Evolutionary conservation across 2,888 invertebrate species (phyloP), one percentile per base, ranked within the genome.

Genomic region (Gerosis bhagava): DNA sequence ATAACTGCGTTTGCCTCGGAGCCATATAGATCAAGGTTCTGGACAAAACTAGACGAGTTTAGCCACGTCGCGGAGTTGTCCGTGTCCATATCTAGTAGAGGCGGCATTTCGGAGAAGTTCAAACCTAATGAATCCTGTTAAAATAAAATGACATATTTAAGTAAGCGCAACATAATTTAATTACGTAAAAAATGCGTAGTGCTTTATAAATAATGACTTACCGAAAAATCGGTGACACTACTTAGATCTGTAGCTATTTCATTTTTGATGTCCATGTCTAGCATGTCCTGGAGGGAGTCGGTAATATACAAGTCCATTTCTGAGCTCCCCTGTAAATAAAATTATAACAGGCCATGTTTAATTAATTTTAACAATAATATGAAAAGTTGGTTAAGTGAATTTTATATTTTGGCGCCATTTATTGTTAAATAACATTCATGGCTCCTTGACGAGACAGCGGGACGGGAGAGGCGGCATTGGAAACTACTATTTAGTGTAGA

Each of bases 231-330:
- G 65, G 92, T 93, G 55, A 92, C 92, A 51, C 93, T 93, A 50
- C 94, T 94, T 35, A 95, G 92, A 48, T 95, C 93, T 43, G 93
- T 94, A 53, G 95, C 96, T 62, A 96, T 95, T 81, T 96, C 96
- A 57, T 93, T 93, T 72, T 96, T 95, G 53, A 97, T 96, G 72
- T 97, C 97, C 77, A 95, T 94, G 70, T 97, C 96, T 56, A 97
- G 91, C 94, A 97, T 96, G 70, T 97, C 97, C 77, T 96, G 96
- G 67, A 97, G 92, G 39, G 96, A 95, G 72, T 92, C 92, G 21
- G 92, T 92, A 70, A 92, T 92, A 63, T 92, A 92, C 53, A 92
- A 83, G 73, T 92, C 92, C 77, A 91, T 91, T 63, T 90, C 90
- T 59, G 89, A 87, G 69, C 90, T 83, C 73, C 86, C 89, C 91